phyloP scores from a whole-genome alignment of 2,797 vertebrate genomes.

The Chelidonichthys spinosus region DNA sequence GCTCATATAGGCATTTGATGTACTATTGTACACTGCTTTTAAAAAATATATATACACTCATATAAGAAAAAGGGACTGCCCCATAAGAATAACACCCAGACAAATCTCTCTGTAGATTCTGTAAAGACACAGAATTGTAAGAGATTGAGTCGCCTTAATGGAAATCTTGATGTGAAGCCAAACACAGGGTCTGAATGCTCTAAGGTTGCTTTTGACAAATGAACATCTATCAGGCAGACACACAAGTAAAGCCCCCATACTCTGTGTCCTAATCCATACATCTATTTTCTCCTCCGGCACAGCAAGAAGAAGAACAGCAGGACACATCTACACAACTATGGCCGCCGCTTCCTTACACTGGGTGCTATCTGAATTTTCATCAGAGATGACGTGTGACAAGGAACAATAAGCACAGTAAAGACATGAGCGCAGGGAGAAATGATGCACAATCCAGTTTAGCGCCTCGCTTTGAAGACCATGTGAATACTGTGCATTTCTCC shows the following conservation, averaged over 20 bases:
- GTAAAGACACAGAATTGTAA: slow-evolving; percentile 1
- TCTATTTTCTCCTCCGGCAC: slow-evolving; percentile 14
- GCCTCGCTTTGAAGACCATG: slow-evolving; percentile 1
- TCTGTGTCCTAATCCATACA: slow-evolving; percentile 34
- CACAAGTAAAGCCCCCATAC: not conserved
- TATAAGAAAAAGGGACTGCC: not conserved
- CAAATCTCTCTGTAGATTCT: slow-evolving; percentile 1
- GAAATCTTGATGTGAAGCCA: slow-evolving; percentile 16
- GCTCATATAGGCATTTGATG: not conserved
- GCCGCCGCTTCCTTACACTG: not conserved
- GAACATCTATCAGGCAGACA: slow-evolving; percentile 13
- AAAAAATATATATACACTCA: not conserved
- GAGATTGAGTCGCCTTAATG: not conserved
- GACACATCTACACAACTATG: slow-evolving; percentile 17
- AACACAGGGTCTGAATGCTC: not conserved
- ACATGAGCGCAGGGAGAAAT: slow-evolving; percentile 6
- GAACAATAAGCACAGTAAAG: slow-evolving; percentile 13
- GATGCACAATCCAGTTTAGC: slow-evolving; percentile 8
- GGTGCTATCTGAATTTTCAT: slow-evolving; percentile 21
- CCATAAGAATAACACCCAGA: not conserved
- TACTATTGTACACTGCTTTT: not conserved
- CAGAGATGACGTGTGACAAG: slow-evolving; percentile 8
- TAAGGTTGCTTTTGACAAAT: slow-evolving; percentile 22
- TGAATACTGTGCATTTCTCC: not conserved
- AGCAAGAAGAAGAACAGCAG: slow-evolving; percentile 1